Conservation (phyloP, 2,797 vertebrate genomes). For the Distichodus sexfasciatus region DNA sequence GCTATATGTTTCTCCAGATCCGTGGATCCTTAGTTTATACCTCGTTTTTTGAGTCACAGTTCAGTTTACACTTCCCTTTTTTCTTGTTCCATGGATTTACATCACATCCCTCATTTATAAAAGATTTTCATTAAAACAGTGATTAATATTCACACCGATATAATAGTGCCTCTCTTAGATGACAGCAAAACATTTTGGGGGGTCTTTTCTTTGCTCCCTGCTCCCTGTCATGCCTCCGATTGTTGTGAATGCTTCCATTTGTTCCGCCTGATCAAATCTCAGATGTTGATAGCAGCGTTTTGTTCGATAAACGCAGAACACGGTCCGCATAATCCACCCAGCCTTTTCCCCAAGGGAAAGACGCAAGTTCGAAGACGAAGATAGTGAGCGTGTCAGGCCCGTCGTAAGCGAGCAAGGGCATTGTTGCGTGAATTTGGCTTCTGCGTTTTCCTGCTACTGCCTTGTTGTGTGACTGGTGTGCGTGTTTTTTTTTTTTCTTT, state of each 20-base stretch:
- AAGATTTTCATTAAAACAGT: no score
- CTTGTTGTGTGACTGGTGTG: neutral
- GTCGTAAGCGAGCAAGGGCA: neutral
- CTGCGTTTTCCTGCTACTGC: neutral
- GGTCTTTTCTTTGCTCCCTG: no score
- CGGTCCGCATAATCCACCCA: neutral
- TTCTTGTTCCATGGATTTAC: no score
- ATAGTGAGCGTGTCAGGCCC: neutral
- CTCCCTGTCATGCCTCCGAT: neutral
- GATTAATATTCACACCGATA: no score
- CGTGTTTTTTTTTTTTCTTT: neutral
- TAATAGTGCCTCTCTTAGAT: no score
- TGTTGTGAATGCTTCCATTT: conserved; percentile 28
- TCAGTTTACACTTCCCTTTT: no score
- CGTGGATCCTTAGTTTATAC: no score
- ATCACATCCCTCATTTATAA: no score
- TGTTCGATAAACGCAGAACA: neutral
- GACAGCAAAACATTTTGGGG: no score
- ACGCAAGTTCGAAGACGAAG: neutral
- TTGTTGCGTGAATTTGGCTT: neutral
- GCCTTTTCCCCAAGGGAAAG: neutral
- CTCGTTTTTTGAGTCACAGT: no score
- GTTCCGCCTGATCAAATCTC: conserved; percentile 24
- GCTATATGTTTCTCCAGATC: no score
- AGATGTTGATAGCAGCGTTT: neutral